phyloP scores from a whole-genome alignment of 30 jellyfish, hydroid and myxozoan genomes.

The Aurelia coerulea region DNA sequence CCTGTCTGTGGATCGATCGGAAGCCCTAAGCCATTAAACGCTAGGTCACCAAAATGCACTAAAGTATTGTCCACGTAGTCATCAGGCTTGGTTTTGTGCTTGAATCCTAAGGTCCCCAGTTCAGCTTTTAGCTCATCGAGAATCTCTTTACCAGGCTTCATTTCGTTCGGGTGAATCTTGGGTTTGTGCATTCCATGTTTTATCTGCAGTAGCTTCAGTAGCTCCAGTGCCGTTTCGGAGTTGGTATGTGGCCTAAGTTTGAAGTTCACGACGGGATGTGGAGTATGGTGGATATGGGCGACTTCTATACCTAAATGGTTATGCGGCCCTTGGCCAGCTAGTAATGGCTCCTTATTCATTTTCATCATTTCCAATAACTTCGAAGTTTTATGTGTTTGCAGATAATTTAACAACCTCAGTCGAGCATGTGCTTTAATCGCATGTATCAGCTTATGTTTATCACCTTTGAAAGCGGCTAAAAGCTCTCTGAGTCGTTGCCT shows the following conservation, averaged over 20 bases:
- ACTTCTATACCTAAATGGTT: neutral
- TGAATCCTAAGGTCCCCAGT: constrained; percentile 33
- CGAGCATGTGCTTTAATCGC: constrained; percentile 64
- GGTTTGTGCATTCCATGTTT: constrained; percentile 31
- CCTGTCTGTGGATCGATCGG: constrained; percentile 40
- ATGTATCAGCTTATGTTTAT: constrained; percentile 21
- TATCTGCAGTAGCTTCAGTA: constrained; percentile 21
- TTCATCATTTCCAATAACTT: constrained; percentile 46
- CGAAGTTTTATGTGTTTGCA: constrained; percentile 23
- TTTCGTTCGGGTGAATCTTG: constrained; percentile 12
- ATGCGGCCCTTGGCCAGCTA: constrained; percentile 30
- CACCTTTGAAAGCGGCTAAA: constrained; percentile 53
- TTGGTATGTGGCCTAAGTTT: constrained; percentile 12
- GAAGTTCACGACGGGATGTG: constrained; percentile 8
- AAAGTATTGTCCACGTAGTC: constrained; percentile 51
- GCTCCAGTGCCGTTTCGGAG: constrained; percentile 35
- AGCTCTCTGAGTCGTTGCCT: constrained; percentile 39
- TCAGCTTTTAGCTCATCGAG: constrained; percentile 66
- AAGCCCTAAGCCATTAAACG: constrained; percentile 48
- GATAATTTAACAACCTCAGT: constrained; percentile 27
- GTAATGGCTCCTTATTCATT: constrained; percentile 51
- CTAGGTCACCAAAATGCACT: constrained; percentile 52
- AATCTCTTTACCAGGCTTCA: constrained; percentile 59
- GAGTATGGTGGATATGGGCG: neutral
- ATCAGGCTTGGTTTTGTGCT: constrained; percentile 38